Base-by-base conservation (phyloP, 2,888 invertebrate species). In the Ischnura elegans region DNA sequence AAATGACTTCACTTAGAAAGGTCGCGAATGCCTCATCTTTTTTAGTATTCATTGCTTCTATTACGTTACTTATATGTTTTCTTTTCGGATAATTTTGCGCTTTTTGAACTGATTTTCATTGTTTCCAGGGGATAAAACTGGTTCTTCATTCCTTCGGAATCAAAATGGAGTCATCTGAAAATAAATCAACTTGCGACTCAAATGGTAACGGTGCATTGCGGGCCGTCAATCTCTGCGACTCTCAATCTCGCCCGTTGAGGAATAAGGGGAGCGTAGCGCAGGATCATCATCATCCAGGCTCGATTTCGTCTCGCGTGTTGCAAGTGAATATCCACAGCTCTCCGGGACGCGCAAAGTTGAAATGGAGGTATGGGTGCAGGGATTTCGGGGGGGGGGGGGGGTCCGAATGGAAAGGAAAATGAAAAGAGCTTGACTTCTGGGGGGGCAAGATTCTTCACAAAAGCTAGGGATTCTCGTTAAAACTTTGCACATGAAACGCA, bases 401-500 rank as follows among this genome's bases (percentile, higher is more conserved):
- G 29, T 10, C 29, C 16, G 25, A 76, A 10, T 13, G 36, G 76
- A 61, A 36, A 76, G n/a, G 25, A 16, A 76, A 36, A 29, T 61
- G 76, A 76, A 76, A 61, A 36, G 76, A 36, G 36, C 13, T 13
- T 2, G 36, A 36, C n/a, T 29, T 29, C 76, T 61, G 61, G 76
- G 61, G 6, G 25, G 13, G 76, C 29, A 76, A 16, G 76, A 76
- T 36, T 36, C 76, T 76, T 76, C 36, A 36, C 76, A 76, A 76
- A 61, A 76, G 76, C 76, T 36, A n/a, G 36, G 76, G 76, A 76
- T 29, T 76, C 76, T 76, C 76, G 76, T 76, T 76, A 76, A 76
- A 76, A 76, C 76, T 76, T 76, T 36, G 76, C 76, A 76, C 76
- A 76, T 76, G 36, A 76, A 76, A 76, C 76, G 76, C 76, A 76